Evolutionary conservation across 1,140 invertebrate species (phyloP).

Genomic region (Musca domestica): DNA sequence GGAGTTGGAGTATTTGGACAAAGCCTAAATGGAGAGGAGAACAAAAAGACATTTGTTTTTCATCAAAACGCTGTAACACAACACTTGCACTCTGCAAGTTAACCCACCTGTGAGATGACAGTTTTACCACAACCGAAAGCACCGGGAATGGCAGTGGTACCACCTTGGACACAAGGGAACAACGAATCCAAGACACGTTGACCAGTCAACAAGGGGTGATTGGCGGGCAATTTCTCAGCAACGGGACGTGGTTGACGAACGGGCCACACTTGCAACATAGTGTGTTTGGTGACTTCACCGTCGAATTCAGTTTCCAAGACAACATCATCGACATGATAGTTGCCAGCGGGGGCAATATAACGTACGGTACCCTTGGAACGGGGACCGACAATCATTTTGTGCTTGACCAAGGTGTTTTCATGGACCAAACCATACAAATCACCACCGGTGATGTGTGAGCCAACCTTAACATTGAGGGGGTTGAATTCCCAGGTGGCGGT

Average conservation of each 20-base stretch:
- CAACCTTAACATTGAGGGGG: conserved; percentile 84
- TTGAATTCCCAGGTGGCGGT: conserved; percentile 90
- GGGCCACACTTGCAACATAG: conserved; percentile 95
- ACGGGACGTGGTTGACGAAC: conserved; percentile 95
- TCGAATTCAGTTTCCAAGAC: conserved; percentile 98
- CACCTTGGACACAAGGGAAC: conserved; percentile 98
- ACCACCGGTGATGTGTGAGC: conserved; percentile 96
- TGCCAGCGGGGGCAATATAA: conserved; percentile 89
- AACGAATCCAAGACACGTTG: conserved; percentile 97
- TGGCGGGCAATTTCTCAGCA: conserved; percentile 98
- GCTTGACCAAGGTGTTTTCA: conserved; percentile 97
- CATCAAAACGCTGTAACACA: not conserved
- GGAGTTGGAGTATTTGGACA: conserved; percentile 99
- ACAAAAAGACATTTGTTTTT: not conserved
- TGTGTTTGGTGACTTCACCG: conserved; percentile 87
- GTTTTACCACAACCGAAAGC: conserved; percentile 95
- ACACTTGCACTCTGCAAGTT: not conserved
- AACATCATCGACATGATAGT: conserved; percentile 93
- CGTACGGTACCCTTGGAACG: conserved; percentile 94
- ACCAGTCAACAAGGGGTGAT: conserved; percentile 96
- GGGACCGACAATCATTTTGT: conserved; percentile 93
- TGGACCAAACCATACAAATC: conserved; percentile 95
- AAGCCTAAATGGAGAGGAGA: conserved; percentile 57
- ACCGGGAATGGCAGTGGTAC: conserved; percentile 98
- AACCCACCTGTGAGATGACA: conserved; percentile 70